phyloP scores from a whole-genome alignment of 2,797 vertebrate genomes.

The Vipera latastei region DNA sequence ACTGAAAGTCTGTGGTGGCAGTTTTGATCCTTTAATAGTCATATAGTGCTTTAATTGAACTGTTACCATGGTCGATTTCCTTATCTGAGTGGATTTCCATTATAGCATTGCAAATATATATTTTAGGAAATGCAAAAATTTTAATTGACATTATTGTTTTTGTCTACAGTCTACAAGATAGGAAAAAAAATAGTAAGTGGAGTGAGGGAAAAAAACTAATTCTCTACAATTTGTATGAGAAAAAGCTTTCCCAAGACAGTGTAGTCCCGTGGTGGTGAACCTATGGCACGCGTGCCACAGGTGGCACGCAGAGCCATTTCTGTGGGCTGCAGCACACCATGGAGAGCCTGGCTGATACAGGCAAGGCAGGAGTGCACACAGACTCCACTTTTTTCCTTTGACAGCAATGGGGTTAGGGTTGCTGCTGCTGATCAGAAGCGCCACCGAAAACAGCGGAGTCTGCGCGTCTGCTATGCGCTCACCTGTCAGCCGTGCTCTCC shows the following conservation, averaged over 20 bases:
- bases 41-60: not conserved
- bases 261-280: too few relatives aligned
- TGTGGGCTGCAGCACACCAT: too few relatives aligned
- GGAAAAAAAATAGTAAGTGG: not conserved
- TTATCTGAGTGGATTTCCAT: not conserved
- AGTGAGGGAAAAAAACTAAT: not conserved
- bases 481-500: too few relatives aligned
- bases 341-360: too few relatives aligned
- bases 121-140: not conserved
- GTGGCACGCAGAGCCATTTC: too few relatives aligned
- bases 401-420: too few relatives aligned
- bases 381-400: too few relatives aligned
- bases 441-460: too few relatives aligned
- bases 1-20: not conserved
- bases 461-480: too few relatives aligned
- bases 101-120: not conserved
- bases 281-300: too few relatives aligned
- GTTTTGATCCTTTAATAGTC: not conserved
- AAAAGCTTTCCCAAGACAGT: not conserved
- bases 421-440: too few relatives aligned
- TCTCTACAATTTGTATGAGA: not conserved
- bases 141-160: not conserved
- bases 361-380: too few relatives aligned
- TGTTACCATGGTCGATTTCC: not conserved
- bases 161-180: not conserved